phyloP scores from a whole-genome alignment of 2,888 invertebrate species.

The Tridacna gigas region DNA sequence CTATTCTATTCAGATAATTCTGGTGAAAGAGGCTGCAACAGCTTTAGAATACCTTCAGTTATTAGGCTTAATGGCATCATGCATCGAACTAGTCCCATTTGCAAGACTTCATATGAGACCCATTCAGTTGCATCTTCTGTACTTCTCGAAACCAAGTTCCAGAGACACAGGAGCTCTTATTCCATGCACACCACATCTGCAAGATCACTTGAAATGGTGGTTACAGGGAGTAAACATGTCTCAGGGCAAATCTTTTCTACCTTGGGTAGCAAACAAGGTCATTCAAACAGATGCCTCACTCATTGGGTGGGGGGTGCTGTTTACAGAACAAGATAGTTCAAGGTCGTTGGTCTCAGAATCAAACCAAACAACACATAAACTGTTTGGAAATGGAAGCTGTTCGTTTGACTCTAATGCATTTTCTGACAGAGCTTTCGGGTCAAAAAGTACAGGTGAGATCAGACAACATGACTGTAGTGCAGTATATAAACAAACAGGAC shows the following conservation, averaged over 20 bases:
- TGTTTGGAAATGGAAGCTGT: constrained; percentile 34
- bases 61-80: constrained; percentile 12
- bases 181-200: too few relatives aligned
- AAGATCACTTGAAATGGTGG: constrained; percentile 35
- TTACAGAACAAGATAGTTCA: constrained; percentile 12
- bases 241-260: constrained; percentile 23
- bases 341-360: constrained; percentile 18
- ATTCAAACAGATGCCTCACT: constrained; percentile 7
- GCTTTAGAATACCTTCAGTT: constrained; percentile 26
- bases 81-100: constrained; percentile 19
- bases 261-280: constrained; percentile 6
- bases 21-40: neutral
- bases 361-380: constrained; percentile 11
- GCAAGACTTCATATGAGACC: constrained; percentile 4
- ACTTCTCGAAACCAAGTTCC: constrained; percentile 10
- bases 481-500: constrained; percentile 40
- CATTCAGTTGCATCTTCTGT: neutral
- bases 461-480: constrained; percentile 35
- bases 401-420: neutral
- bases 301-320: neutral
- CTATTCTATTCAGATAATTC: neutral
- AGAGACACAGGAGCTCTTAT: neutral
- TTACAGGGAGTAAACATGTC: constrained; percentile 18
- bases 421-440: neutral
- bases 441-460: constrained; percentile 22